Evolutionary conservation across 23 tunicate species (phyloP).

Genomic region (Halocynthia aurantium): DNA sequence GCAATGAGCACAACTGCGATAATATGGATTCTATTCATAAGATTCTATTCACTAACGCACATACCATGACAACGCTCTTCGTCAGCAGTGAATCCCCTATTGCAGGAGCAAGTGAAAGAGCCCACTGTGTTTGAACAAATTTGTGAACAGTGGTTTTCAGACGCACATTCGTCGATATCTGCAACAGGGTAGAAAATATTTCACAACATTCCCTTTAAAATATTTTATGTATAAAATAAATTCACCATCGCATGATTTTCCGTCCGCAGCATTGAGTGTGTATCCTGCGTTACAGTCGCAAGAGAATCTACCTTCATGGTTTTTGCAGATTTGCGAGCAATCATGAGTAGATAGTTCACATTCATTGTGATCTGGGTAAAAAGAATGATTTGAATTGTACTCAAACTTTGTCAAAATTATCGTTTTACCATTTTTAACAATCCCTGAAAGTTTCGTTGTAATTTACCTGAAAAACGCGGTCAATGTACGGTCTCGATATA

Average conservation of each 20-base stretch:
- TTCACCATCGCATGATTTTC: slow-evolving; percentile 17
- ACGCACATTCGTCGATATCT: too few species aligned
- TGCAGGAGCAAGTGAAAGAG: neutral
- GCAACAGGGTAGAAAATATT: too few species aligned
- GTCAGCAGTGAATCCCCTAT: neutral
- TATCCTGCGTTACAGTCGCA: slow-evolving; percentile 24
- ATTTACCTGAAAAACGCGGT: too few species aligned
- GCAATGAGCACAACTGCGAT: neutral
- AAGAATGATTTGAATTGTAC: neutral
- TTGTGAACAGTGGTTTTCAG: too few species aligned
- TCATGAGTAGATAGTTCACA: slow-evolving; percentile 29
- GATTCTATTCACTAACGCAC: too few species aligned
- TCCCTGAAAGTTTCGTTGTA: too few species aligned
- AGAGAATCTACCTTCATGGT: slow-evolving; percentile 32
- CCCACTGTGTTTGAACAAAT: too few species aligned
- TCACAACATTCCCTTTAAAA: too few species aligned
- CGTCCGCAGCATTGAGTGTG: neutral
- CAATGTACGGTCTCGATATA: too few species aligned
- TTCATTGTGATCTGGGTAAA: slow-evolving; percentile 31
- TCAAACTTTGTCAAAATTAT: neutral
- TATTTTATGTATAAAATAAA: neutral
- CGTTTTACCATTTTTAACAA: too few species aligned
- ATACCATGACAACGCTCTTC: slow-evolving; percentile 1
- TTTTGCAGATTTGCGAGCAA: slow-evolving; percentile 34
- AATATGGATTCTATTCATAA: neutral